Percentiles rank a stretch among this genome's conserved stretches.
phyloP scores from a whole-genome alignment of 2,113 vertebrate species.

The Seriola aureovittata region DNA sequence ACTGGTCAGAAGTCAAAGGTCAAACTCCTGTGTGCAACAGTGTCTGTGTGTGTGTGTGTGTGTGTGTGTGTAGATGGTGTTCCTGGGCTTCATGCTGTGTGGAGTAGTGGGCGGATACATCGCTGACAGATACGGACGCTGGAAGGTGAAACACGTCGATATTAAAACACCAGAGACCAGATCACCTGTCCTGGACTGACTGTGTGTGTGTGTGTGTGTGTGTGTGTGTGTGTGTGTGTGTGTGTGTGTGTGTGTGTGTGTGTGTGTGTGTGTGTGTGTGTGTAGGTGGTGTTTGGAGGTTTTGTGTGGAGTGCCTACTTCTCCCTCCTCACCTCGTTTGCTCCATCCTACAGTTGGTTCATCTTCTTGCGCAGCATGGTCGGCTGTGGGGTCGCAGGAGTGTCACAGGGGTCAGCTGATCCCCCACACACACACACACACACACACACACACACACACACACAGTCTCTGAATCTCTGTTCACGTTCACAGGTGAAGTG shows the following conservation, averaged over 20 bases:
- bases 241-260: background rate
- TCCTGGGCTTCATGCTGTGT: slow-evolving; percentile 95
- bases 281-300: slow-evolving; percentile 89
- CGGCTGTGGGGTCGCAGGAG: slow-evolving; percentile 92
- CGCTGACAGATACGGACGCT: slow-evolving; percentile 92
- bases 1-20: no score
- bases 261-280: background rate
- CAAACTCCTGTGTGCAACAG: no score
- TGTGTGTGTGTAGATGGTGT: slow-evolving; percentile 90
- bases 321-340: slow-evolving; percentile 94
- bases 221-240: no score
- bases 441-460: slow-evolving; percentile 16
- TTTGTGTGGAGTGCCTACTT: slow-evolving; percentile 95
- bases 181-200: background rate
- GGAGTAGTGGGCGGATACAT: slow-evolving; percentile 90
- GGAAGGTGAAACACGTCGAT: slow-evolving; percentile 88
- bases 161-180: background rate
- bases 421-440: slow-evolving; percentile 1
- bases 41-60: background rate
- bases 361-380: slow-evolving; percentile 95
- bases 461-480: background rate
- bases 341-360: slow-evolving; percentile 94
- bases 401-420: slow-evolving; percentile 90
- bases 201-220: background rate
- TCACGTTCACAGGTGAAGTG: no score